A percentile compares a stretch with the other conserved stretches of the same genome.
These are phyloP conservation scores for Drosophila mojavensis DNA, from an alignment of 1,140 invertebrate species.

Conservation along the genomic window DNA sequence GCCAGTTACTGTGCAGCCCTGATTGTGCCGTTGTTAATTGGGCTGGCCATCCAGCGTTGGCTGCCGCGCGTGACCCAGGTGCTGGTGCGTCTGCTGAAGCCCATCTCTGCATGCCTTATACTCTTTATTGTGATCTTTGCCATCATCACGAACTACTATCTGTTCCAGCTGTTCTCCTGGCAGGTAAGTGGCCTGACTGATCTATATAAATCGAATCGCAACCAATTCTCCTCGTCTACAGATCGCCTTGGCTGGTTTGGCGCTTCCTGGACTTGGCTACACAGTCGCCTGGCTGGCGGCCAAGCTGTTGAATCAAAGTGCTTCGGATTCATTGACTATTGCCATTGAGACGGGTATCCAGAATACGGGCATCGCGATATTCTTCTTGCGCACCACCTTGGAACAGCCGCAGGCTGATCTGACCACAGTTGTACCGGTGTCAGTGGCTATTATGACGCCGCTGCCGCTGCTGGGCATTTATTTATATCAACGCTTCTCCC, in stretches of 20 bases:
- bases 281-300: constrained; percentile 88
- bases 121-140: constrained; percentile 97
- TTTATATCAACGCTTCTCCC: constrained; percentile 53
- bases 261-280: constrained; percentile 95
- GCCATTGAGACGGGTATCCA: constrained; percentile 97
- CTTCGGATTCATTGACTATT: constrained; percentile 91
- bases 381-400: constrained; percentile 89
- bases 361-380: constrained; percentile 96
- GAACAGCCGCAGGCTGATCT: constrained; percentile 91
- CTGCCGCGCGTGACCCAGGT: constrained; percentile 88
- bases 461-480: constrained; percentile 88
- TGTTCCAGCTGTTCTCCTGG: constrained; percentile 96
- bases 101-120: constrained; percentile 92
- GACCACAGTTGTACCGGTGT: constrained; percentile 94
- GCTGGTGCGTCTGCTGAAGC: constrained; percentile 92
- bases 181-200: constrained; percentile 86
- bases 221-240: constrained; percentile 67
- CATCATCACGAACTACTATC: constrained; percentile 94
- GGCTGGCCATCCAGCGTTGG: constrained; percentile 90
- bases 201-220: background rate
- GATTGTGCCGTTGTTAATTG: constrained; percentile 93
- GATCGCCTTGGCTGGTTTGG: constrained; percentile 92
- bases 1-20: constrained; percentile 90
- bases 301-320: constrained; percentile 86
- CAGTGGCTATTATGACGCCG: constrained; percentile 96